phyloP scores from a whole-genome alignment of 2,113 vertebrate genomes.

The Heterotis niloticus region DNA sequence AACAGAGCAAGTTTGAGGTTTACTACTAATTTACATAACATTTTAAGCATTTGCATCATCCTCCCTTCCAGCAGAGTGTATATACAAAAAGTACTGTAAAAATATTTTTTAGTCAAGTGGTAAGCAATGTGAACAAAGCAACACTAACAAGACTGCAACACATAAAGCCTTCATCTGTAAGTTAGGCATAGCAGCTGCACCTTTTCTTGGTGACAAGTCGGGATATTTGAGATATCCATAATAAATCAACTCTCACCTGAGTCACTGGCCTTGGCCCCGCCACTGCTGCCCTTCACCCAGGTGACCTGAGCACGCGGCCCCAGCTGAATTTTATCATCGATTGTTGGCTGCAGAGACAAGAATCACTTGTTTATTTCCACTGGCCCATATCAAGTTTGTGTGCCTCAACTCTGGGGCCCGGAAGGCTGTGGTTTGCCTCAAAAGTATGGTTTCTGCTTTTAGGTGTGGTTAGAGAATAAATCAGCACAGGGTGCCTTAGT shows the following conservation, averaged over 20 bases:
- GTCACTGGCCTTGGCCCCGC: slow-evolving; percentile 91
- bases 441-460: neutral
- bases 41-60: too few relatives aligned
- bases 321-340: slow-evolving; percentile 97
- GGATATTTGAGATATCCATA: neutral
- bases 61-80: too few relatives aligned
- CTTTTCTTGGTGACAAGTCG: too few relatives aligned
- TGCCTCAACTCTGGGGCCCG: neutral
- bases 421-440: neutral
- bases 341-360: slow-evolving; percentile 74
- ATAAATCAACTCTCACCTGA: slow-evolving; percentile 68
- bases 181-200: too few relatives aligned
- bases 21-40: too few relatives aligned
- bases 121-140: neutral
- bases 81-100: neutral
- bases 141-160: neutral
- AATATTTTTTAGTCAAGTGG: neutral
- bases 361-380: too few relatives aligned
- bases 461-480: neutral
- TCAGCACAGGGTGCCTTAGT: neutral
- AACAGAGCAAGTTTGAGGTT: too few relatives aligned
- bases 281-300: slow-evolving; percentile 97
- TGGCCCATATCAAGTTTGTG: neutral
- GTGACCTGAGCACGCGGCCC: slow-evolving; percentile 92
- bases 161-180: too few relatives aligned